These are phyloP conservation scores for Celastrina argiolus DNA, from an alignment of 2,888 invertebrate genomes.

Conservation along the genomic window DNA sequence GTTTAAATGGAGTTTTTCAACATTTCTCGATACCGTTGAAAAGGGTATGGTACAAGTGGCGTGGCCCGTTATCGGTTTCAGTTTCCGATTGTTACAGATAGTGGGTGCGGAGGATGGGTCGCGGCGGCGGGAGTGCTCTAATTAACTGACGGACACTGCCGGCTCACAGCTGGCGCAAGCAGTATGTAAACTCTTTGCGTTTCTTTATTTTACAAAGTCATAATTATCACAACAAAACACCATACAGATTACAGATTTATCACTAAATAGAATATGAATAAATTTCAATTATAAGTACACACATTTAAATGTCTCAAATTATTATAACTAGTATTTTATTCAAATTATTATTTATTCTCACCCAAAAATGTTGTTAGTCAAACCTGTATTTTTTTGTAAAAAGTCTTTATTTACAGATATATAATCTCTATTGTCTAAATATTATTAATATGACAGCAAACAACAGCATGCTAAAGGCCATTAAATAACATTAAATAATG, in stretches of 20 bases:
- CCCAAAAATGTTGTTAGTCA: too few relatives aligned
- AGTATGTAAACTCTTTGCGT: constrained; percentile 49
- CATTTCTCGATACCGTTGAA: constrained; percentile 19
- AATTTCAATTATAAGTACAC: too few relatives aligned
- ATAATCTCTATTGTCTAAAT: too few relatives aligned
- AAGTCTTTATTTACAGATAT: too few relatives aligned
- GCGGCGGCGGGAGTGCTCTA: constrained; percentile 59
- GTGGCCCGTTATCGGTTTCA: constrained; percentile 62
- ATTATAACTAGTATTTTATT: too few relatives aligned
- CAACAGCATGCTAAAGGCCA: neutral
- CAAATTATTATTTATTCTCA: too few relatives aligned
- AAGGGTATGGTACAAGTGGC: constrained; percentile 31
- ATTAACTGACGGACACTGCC: constrained; percentile 75
- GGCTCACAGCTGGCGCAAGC: constrained; percentile 73
- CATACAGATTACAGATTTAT: neutral
- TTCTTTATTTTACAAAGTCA: neutral
- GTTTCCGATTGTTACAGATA: constrained; percentile 76
- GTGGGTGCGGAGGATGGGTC: constrained; percentile 72
- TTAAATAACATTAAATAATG: neutral
- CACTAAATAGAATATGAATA: neutral
- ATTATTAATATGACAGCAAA: neutral
- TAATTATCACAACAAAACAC: neutral
- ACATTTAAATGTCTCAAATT: too few relatives aligned
- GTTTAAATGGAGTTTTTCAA: neutral
- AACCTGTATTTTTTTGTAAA: too few relatives aligned